Evolutionary conservation across 2,113 vertebrate species (phyloP).

Genomic region (Myotis davidii): DNA sequence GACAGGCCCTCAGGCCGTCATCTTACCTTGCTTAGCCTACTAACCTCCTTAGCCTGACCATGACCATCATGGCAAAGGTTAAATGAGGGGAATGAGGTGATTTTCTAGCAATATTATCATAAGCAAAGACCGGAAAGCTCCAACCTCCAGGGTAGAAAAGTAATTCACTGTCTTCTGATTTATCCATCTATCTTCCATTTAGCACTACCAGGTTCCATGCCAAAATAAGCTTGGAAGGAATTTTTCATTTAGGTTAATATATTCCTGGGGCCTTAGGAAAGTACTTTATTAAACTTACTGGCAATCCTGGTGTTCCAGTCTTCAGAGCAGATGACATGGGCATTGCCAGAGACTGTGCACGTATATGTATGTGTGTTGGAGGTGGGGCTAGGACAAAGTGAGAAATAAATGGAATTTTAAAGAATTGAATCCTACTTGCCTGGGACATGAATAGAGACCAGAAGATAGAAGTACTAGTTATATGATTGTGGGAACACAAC

Average conservation of each 20-base stretch:
- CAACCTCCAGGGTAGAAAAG: not conserved
- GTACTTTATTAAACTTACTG: not conserved
- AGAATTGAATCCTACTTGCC: not conserved
- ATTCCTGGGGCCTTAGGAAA: not conserved
- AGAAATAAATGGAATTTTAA: not conserved
- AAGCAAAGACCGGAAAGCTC: not conserved
- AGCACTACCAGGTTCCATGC: not conserved
- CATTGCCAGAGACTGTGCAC: not conserved
- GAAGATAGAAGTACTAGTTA: not conserved
- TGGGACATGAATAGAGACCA: not conserved
- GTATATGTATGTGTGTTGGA: not conserved
- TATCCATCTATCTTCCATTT: not conserved
- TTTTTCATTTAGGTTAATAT: constrained; percentile 26
- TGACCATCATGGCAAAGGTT: not conserved
- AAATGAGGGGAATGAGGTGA: not conserved
- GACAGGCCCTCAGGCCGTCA: not conserved
- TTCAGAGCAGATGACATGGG: not conserved
- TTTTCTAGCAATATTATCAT: not conserved
- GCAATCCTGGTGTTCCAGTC: not conserved
- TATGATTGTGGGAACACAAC: not conserved
- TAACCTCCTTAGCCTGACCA: not conserved
- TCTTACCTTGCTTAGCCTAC: not conserved
- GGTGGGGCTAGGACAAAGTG: not conserved
- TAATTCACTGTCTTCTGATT: not conserved
- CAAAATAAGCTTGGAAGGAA: not conserved